Percentiles rank a stretch among this genome's conserved stretches.
phyloP scores from a whole-genome alignment of 2,113 vertebrate species.

The Pachyramphus minor region DNA sequence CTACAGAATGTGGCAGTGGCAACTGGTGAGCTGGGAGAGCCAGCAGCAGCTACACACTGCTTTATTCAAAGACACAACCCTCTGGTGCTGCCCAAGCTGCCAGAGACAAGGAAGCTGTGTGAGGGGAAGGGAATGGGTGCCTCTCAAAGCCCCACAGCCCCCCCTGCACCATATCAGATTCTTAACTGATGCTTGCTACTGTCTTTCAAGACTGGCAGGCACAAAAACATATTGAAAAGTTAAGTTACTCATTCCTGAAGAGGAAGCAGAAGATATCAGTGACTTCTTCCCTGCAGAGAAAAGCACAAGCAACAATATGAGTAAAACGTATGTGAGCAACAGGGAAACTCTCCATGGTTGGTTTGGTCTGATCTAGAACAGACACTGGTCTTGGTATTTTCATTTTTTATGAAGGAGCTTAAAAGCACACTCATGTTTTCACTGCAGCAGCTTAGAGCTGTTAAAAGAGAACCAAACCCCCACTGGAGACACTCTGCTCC shows the following conservation, averaged over 20 bases:
- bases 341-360: neutral
- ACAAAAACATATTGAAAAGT: neutral
- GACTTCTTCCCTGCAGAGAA: neutral
- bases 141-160: neutral
- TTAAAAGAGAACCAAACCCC: neutral
- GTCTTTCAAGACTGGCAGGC: neutral
- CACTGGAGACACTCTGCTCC: neutral
- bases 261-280: neutral
- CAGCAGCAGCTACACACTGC: neutral
- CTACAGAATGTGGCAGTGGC: neutral
- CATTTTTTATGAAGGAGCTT: neutral
- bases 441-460: neutral
- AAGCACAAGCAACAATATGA: neutral
- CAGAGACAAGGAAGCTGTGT: neutral
- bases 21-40: neutral
- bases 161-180: neutral
- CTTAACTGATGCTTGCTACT: neutral
- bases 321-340: neutral
- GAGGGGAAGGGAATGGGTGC: neutral
- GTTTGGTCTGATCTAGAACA: neutral
- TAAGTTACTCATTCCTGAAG: neutral
- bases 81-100: neutral
- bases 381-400: neutral
- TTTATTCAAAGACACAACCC: neutral
- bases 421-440: neutral